These are phyloP conservation scores for Rhabdophis nuchalis DNA, from an alignment of 2,797 vertebrate genomes.

Conservation along the genomic window DNA sequence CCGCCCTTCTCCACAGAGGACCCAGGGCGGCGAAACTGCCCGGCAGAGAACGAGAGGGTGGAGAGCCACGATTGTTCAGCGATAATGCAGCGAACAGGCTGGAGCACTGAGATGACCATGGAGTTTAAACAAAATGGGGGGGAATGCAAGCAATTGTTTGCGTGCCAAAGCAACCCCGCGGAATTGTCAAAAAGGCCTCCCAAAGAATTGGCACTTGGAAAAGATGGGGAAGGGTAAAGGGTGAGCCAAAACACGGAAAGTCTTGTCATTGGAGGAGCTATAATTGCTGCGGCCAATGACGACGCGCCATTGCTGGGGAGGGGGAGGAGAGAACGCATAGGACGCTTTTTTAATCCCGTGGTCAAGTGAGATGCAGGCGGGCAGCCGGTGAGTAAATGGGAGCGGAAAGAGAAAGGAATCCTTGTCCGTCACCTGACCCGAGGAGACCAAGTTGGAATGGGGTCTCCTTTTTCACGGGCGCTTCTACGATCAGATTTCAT, in stretches of 20 bases:
- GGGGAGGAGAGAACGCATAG: neutral
- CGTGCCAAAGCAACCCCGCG: no score
- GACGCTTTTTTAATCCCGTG: neutral
- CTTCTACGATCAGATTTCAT: neutral
- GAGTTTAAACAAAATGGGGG: neutral
- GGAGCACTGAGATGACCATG: neutral
- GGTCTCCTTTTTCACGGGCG: neutral
- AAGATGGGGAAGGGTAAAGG: no score
- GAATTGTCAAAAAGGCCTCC: neutral
- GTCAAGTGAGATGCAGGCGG: neutral
- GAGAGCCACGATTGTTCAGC: neutral
- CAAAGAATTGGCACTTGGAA: neutral
- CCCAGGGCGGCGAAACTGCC: no score
- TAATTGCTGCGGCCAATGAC: neutral
- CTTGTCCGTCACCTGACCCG: neutral
- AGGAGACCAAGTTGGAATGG: neutral
- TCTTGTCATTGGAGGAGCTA: neutral
- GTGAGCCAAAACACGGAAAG: fast-evolving
- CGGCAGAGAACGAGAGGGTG: neutral
- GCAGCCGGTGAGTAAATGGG: neutral
- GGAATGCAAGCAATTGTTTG: neutral
- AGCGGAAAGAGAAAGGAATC: neutral
- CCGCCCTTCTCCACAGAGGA: no score
- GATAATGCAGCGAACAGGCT: neutral
- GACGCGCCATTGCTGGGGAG: neutral